Evolutionary conservation across 2,888 invertebrate species (phyloP).

Genomic region (Linnaemya vulpina): DNA sequence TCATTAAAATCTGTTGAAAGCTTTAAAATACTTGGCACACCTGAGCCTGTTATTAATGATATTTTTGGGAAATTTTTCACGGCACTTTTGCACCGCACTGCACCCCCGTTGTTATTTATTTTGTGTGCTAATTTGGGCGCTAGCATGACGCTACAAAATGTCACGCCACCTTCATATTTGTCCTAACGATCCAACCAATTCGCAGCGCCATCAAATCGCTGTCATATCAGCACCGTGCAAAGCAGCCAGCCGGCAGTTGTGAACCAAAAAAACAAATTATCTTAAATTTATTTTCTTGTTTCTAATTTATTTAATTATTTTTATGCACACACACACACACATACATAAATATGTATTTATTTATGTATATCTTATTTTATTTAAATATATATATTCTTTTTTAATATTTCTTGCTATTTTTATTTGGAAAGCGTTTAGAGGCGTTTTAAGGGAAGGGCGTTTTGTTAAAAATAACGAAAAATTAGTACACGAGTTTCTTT

Average conservation of each 20-base stretch:
- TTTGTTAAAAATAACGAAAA: constrained; percentile 53
- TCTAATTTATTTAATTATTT: constrained; percentile 56
- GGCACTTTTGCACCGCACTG: background rate
- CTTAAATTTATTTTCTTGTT: background rate
- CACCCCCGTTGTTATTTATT: constrained; percentile 8
- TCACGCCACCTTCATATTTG: constrained; percentile 48
- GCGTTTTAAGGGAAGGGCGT: constrained; percentile 1
- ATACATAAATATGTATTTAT: background rate
- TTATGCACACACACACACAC: background rate
- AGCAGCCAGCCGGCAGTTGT: constrained; percentile 42
- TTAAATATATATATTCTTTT: background rate
- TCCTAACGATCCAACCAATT: constrained; percentile 20
- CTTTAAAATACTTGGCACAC: constrained; percentile 41
- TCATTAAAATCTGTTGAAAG: constrained; percentile 47
- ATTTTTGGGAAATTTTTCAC: background rate
- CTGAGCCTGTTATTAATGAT: constrained; percentile 40
- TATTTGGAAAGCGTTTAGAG: background rate
- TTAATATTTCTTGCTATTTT: no score
- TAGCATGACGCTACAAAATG: constrained; percentile 40
- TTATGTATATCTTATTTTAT: background rate
- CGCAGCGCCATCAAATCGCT: constrained; percentile 27
- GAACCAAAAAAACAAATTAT: background rate
- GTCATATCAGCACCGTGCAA: constrained; percentile 40
- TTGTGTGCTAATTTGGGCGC: background rate
- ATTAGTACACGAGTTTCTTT: constrained; percentile 55